Conservation (phyloP, 1,140 invertebrate genomes). For the Drosophila navojoa region DNA sequence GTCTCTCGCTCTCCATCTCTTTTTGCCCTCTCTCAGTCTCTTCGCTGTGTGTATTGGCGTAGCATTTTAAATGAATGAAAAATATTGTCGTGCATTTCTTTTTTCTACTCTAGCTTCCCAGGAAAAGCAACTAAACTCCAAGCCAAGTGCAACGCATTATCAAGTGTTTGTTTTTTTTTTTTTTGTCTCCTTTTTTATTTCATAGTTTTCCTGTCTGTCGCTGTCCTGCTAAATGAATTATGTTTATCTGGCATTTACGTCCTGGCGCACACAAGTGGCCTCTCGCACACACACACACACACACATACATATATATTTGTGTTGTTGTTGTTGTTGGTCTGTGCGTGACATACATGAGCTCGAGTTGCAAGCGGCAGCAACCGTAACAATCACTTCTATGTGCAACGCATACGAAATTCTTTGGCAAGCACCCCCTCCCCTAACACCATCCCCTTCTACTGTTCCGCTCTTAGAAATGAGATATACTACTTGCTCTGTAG, state of each 20-base stretch:
- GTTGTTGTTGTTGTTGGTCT: conserved; percentile 12
- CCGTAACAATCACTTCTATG: conserved; percentile 39
- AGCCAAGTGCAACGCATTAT: conserved; percentile 68
- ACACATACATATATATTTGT: conserved; percentile 32
- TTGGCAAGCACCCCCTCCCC: not conserved
- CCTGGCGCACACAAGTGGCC: conserved; percentile 42
- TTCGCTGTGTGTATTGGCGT: conserved; percentile 62
- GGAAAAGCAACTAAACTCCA: conserved; percentile 8
- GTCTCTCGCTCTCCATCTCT: conserved; percentile 22
- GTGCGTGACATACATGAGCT: conserved; percentile 55
- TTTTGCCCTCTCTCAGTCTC: not conserved
- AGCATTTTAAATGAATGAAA: conserved; percentile 83
- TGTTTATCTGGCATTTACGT: conserved; percentile 54
- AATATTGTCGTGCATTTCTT: conserved; percentile 76
- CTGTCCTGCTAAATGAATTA: conserved; percentile 48
- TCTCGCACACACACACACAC: conserved; percentile 3
- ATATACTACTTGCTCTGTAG: conserved; percentile 7
- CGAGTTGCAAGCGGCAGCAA: conserved; percentile 33
- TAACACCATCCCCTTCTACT: not conserved
- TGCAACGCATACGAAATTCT: conserved; percentile 32
- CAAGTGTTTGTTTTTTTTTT: conserved; percentile 60
- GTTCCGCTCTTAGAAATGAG: not conserved
- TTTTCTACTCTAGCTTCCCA: conserved; percentile 38
- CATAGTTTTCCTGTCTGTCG: not conserved
- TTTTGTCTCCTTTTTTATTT: conserved; percentile 29